These are phyloP conservation scores for Myocastor coypus DNA, from an alignment of 2,113 vertebrate genomes.

Conservation along the genomic window DNA sequence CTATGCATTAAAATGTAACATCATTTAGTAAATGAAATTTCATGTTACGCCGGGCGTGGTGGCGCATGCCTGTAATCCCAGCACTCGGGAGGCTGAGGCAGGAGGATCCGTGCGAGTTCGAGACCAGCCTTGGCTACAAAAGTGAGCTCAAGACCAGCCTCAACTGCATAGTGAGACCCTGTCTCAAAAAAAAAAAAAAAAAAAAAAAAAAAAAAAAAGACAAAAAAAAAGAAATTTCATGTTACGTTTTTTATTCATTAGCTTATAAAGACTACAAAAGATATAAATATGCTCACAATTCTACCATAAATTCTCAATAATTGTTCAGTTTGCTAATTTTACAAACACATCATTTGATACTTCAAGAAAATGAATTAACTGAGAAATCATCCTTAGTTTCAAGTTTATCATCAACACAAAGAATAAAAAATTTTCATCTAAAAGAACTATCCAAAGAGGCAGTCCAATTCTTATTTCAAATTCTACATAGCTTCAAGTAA, in stretches of 20 bases:
- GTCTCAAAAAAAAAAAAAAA: too few relatives aligned
- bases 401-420: slow-evolving; percentile 5
- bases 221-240: too few relatives aligned
- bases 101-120: too few relatives aligned
- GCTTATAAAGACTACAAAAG: slow-evolving; percentile 49
- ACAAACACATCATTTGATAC: slow-evolving; percentile 31
- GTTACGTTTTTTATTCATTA: neutral
- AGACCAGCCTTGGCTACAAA: too few relatives aligned
- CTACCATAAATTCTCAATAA: neutral
- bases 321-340: slow-evolving; percentile 4
- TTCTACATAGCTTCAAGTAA: neutral
- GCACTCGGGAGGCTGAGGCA: too few relatives aligned
- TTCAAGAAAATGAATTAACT: slow-evolving; percentile 21
- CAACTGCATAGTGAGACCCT: too few relatives aligned
- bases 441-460: neutral
- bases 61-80: too few relatives aligned
- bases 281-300: slow-evolving; percentile 2
- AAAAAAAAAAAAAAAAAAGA: too few relatives aligned
- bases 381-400: neutral
- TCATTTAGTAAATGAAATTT: slow-evolving; percentile 32
- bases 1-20: neutral
- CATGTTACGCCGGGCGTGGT: too few relatives aligned
- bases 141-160: too few relatives aligned
- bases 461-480: neutral
- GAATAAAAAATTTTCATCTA: slow-evolving; percentile 24